phyloP scores from a whole-genome alignment of 2,113 vertebrate genomes.

The Delphinapterus leucas region DNA sequence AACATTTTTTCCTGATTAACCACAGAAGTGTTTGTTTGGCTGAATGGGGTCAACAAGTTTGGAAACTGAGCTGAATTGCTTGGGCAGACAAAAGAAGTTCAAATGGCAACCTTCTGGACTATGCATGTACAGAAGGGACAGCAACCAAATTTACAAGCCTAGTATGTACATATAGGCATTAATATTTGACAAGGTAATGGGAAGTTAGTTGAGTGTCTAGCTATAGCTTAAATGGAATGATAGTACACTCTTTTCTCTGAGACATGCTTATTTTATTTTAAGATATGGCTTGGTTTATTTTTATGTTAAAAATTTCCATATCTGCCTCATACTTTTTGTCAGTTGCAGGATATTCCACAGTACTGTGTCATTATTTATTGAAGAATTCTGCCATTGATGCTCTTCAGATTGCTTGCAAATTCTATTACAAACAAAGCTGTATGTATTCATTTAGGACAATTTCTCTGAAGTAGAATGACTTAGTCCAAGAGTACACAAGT shows the following conservation, averaged over 20 bases:
- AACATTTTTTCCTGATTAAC: background rate
- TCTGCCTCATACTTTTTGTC: background rate
- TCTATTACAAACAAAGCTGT: background rate
- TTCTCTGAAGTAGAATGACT: background rate
- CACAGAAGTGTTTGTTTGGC: background rate
- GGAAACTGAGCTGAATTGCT: background rate
- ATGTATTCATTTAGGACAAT: background rate
- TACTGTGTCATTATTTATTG: background rate
- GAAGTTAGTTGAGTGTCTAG: background rate
- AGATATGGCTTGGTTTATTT: background rate
- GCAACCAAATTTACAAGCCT: background rate
- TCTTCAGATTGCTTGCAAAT: background rate
- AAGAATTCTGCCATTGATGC: background rate
- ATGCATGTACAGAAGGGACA: background rate
- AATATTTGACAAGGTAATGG: background rate
- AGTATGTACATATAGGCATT: background rate
- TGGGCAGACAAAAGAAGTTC: background rate
- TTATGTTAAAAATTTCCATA: background rate
- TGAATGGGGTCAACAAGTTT: background rate
- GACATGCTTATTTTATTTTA: background rate
- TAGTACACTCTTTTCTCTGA: background rate
- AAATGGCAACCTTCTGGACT: background rate
- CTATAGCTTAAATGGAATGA: background rate
- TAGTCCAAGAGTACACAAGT: background rate
- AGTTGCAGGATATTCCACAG: background rate